A percentile compares a stretch with the other conserved stretches of the same genome.
Conservation (phyloP, 2,797 vertebrate species). For the Toxotes lorentzi region DNA sequence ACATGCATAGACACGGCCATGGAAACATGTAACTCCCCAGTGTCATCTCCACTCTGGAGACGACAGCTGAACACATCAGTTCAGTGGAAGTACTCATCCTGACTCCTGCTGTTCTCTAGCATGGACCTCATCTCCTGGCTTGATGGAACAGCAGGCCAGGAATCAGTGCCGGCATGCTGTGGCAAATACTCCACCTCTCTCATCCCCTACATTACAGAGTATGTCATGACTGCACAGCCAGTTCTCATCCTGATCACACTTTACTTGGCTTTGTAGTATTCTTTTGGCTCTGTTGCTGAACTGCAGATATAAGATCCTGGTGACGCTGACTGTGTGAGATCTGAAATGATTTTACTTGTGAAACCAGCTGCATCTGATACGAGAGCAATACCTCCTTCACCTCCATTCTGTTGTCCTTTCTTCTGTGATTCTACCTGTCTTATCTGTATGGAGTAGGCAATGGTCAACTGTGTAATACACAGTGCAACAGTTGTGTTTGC, state of each 20-base stretch:
- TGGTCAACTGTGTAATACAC: neutral
- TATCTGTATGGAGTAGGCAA: too few species aligned
- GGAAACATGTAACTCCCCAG: conserved; percentile 73
- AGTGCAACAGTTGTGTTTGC: neutral
- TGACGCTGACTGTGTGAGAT: too few species aligned
- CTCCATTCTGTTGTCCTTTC: too few species aligned
- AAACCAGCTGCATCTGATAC: too few species aligned
- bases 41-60: conserved; percentile 88
- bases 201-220: neutral
- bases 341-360: too few species aligned
- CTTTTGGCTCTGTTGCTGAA: too few species aligned
- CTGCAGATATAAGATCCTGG: too few species aligned
- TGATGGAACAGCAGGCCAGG: neutral
- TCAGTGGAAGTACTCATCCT: conserved; percentile 45
- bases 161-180: neutral
- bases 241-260: too few species aligned
- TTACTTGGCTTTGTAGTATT: too few species aligned
- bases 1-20: conserved; percentile 46
- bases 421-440: too few species aligned
- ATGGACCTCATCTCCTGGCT: neutral
- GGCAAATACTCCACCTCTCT: neutral
- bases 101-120: neutral
- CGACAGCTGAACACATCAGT: conserved; percentile 86
- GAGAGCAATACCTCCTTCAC: too few species aligned
- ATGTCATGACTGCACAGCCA: too few species aligned